Evolutionary conservation across 2,888 invertebrate species (phyloP).

Genomic region (Myathropa florea): DNA sequence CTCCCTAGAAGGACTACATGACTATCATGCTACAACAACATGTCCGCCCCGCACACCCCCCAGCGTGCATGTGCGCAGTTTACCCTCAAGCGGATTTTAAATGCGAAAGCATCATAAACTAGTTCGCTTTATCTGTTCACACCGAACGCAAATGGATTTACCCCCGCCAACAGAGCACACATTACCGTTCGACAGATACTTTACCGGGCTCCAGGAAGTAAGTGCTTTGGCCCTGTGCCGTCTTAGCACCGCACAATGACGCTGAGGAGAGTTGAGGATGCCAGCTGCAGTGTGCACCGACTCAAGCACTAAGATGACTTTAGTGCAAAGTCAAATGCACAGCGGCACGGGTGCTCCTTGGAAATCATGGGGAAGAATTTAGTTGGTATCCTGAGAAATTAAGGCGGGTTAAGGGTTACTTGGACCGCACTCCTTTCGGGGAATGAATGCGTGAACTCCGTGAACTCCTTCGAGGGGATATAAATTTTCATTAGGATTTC

Average conservation of each 20-base stretch:
- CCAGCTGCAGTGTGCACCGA: not conserved
- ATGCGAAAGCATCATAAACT: constrained; percentile 51
- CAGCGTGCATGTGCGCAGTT: constrained; percentile 10
- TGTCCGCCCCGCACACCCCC: not conserved
- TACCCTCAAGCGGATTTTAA: constrained; percentile 42
- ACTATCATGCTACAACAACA: not conserved
- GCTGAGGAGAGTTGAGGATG: not conserved
- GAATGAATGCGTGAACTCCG: constrained; percentile 4
- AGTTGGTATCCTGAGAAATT: not conserved
- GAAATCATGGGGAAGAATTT: not conserved
- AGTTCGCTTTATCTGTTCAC: constrained; percentile 35
- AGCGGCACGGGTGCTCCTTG: constrained; percentile 15
- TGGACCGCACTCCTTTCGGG: constrained; percentile 18
- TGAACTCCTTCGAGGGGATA: constrained; percentile 3
- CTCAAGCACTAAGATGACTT: constrained; percentile 28
- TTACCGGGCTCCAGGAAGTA: not conserved
- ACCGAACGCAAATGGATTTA: constrained; percentile 28
- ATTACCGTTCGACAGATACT: constrained; percentile 26
- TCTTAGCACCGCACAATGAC: not conserved
- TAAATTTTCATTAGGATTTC: constrained; percentile 44
- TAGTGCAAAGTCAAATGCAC: constrained; percentile 38
- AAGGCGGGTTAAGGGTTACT: not conserved
- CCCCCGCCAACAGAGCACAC: not conserved
- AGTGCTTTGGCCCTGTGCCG: not conserved
- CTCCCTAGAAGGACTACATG: constrained; percentile 32